Evolutionary conservation across 2,113 vertebrate genomes (phyloP).

Genomic region (Misgurnus mizolepis): DNA sequence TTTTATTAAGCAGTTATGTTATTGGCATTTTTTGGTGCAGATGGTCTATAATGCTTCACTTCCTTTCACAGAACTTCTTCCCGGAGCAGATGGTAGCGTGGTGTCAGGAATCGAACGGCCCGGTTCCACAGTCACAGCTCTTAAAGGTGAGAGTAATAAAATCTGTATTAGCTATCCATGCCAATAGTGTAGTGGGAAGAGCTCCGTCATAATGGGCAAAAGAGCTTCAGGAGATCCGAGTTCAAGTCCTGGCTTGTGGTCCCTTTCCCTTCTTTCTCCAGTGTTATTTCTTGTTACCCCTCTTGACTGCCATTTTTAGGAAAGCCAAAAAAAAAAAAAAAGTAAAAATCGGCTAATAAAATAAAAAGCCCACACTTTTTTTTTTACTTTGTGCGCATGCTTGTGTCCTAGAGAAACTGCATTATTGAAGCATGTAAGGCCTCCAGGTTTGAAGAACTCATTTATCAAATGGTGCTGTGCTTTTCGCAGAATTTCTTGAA

Average conservation of each 20-base stretch:
- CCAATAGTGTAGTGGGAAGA: too few relatives aligned
- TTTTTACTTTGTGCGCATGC: not conserved
- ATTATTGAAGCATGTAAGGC: constrained; percentile 20
- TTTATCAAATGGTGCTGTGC: constrained; percentile 30
- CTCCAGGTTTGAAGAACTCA: constrained; percentile 26
- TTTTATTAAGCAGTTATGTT: not conserved
- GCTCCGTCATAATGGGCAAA: too few relatives aligned
- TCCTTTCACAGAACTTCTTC: constrained; percentile 87
- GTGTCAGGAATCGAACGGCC: constrained; percentile 92
- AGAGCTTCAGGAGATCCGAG: too few relatives aligned
- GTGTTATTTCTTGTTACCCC: too few relatives aligned
- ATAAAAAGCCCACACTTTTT: not conserved
- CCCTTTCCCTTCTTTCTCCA: too few relatives aligned
- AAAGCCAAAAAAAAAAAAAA: too few relatives aligned
- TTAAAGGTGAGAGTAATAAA: constrained; percentile 80
- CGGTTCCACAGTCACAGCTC: constrained; percentile 88
- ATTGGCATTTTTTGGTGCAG: not conserved
- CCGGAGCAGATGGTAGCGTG: constrained; percentile 97
- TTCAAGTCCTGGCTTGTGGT: too few relatives aligned
- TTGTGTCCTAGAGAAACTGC: not conserved
- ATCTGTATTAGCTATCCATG: not conserved
- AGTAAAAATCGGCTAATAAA: too few relatives aligned
- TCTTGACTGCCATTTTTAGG: too few relatives aligned
- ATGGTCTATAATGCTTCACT: not conserved
- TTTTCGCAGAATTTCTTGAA: constrained; percentile 88